Percentiles rank a stretch among this genome's conserved stretches.
Conservation (phyloP, 1,140 invertebrate genomes). For the Cydia splendana region DNA sequence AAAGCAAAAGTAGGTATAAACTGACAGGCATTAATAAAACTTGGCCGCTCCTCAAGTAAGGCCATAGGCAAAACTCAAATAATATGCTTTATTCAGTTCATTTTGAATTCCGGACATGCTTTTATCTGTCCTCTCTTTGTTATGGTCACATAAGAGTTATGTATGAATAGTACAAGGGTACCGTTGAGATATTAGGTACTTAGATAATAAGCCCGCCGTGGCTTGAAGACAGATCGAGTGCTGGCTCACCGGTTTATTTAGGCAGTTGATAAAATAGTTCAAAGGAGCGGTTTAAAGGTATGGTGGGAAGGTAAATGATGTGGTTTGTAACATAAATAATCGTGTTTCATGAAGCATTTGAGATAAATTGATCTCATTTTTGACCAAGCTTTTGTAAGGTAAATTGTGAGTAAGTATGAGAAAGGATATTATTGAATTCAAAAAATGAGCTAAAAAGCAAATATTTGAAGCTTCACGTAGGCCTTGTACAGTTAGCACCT, state of each 20-base stretch:
- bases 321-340: background rate
- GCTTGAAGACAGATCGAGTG: slow-evolving; percentile 26
- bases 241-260: slow-evolving; percentile 21
- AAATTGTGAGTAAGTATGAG: too few species aligned
- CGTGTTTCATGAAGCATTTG: background rate
- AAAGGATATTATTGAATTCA: too few species aligned
- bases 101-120: slow-evolving; percentile 36
- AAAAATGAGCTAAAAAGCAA: too few species aligned
- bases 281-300: background rate
- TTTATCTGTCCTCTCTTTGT: slow-evolving; percentile 35
- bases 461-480: too few species aligned
- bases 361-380: background rate
- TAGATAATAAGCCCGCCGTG: slow-evolving; percentile 24
- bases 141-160: slow-evolving; percentile 33
- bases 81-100: slow-evolving; percentile 39
- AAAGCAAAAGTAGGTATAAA: slow-evolving; percentile 30
- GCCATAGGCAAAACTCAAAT: slow-evolving; percentile 34
- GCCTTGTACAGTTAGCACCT: too few species aligned
- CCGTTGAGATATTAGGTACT: slow-evolving; percentile 21
- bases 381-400: too few species aligned
- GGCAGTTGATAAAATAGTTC: slow-evolving; percentile 31
- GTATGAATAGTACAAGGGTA: slow-evolving; percentile 26
- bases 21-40: slow-evolving; percentile 38
- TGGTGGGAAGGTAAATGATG: background rate
- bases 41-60: slow-evolving; percentile 24